Conservation (phyloP, 2,797 vertebrate genomes). For the Artibeus lituratus region DNA sequence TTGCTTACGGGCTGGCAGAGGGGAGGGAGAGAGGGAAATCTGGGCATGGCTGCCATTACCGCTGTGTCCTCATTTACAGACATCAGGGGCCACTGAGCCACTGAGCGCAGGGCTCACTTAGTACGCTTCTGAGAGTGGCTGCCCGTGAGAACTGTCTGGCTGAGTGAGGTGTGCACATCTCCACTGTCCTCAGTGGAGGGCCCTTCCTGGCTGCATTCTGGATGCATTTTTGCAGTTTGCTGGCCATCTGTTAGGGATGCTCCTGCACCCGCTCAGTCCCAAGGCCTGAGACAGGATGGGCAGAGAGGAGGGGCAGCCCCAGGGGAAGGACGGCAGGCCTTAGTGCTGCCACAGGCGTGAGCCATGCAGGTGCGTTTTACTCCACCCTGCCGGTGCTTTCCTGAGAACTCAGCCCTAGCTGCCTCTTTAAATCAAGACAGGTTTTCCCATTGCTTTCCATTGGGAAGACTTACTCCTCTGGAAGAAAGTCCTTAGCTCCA, state of each 20-base stretch:
- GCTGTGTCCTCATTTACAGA: neutral
- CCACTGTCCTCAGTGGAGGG: neutral
- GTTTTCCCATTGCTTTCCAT: neutral
- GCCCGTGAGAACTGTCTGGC: neutral
- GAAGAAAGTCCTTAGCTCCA: neutral
- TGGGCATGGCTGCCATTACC: neutral
- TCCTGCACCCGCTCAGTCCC: neutral
- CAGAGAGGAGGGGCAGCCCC: neutral
- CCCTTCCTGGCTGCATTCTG: neutral
- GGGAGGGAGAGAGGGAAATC: neutral
- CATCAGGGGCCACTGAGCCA: neutral
- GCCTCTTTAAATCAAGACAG: neutral
- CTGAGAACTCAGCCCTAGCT: neutral
- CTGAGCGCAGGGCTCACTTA: neutral
- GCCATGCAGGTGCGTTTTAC: neutral
- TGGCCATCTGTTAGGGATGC: neutral
- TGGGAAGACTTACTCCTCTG: neutral
- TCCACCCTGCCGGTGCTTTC: neutral
- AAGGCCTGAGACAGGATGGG: too few relatives aligned
- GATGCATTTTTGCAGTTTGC: too few relatives aligned
- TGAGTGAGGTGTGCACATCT: neutral
- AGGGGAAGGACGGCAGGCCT: neutral
- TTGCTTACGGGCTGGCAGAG: neutral
- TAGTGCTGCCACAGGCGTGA: neutral
- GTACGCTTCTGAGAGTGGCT: neutral